These are phyloP conservation scores for Benitochromis conjunctus DNA, from an alignment of 2,113 vertebrate species.

Conservation along the genomic window DNA sequence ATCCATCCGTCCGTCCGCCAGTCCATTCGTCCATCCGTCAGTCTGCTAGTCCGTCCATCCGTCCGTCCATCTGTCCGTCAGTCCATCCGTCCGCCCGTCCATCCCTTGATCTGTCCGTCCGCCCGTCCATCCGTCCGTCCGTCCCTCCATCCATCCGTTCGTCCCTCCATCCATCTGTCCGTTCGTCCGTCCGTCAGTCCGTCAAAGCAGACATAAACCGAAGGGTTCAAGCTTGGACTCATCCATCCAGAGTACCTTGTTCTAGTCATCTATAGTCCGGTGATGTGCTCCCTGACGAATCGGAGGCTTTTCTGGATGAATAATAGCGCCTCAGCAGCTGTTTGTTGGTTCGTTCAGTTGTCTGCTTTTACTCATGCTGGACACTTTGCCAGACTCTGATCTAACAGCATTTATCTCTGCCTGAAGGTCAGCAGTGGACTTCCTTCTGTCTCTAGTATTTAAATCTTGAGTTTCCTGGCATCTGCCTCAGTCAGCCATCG, in stretches of 20 bases:
- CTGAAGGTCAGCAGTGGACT: background rate
- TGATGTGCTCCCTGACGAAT: background rate
- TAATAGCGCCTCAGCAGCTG: background rate
- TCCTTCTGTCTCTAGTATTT: background rate
- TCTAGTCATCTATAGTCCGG: background rate
- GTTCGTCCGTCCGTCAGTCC: no score
- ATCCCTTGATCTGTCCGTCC: no score
- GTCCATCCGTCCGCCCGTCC: no score
- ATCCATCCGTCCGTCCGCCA: no score
- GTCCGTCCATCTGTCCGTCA: rapidly evolving
- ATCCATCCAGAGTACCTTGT: background rate
- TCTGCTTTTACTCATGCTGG: background rate
- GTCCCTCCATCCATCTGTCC: background rate
- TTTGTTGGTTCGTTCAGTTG: background rate
- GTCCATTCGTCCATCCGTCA: no score
- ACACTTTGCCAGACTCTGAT: background rate
- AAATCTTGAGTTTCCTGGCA: background rate
- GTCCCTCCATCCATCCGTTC: background rate
- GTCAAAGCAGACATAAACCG: background rate
- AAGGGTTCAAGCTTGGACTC: background rate
- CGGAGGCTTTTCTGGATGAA: background rate
- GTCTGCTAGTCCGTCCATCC: no score
- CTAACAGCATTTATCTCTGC: background rate
- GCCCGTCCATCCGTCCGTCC: no score
- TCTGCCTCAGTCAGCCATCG: background rate